Evolutionary conservation across 1,140 invertebrate genomes (phyloP), one percentile per base, ranked within the genome.

Genomic region (Nylanderia fulva): DNA sequence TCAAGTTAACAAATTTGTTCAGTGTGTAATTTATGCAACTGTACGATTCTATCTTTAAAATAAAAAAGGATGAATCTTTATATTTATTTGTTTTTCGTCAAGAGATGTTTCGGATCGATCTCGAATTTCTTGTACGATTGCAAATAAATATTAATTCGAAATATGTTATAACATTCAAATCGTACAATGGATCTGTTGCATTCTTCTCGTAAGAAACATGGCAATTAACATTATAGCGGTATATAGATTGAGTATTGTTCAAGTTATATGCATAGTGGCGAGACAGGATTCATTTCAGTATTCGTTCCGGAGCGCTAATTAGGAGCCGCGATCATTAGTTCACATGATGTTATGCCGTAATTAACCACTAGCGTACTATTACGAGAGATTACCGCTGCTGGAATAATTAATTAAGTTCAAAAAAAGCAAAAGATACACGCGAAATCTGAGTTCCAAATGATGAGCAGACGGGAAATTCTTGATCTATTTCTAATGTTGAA

Each of bases 321-420:
- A 88, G 69, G n/a, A 85, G 21, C 60, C 13, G 21, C 56, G 45
- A 24, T 83, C 74, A 88, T 88, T 88, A 85, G 54, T 63, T 48
- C 42, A 29, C 27, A 64, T 39, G 45, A 21, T 69, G 60, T 52
- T 69, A 45, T 21, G 36, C 54, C 79, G 42, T 85, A 88, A 88
- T 88, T 85, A 88, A 42, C 36, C 15, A 15, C 42, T 64, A 27
- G 18, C 11, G 45, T 45, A 87, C 64, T 72, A 74, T 66, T 75
- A 64, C n/a, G 66, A 82, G 39, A 42, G 39, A 42, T 66, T 66
- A 84, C 72, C 45, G 48, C 39, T 61, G 29, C 71, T 71, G 56
- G 64, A 82, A 85, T 76, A 58, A 82, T 85, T 88, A 88, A 85
- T 88, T 88, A 88, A 60, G n/a, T 68, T 18, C 42, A 63, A 48